phyloP scores from a whole-genome alignment of 2,888 invertebrate species.

The Pocota personata region DNA sequence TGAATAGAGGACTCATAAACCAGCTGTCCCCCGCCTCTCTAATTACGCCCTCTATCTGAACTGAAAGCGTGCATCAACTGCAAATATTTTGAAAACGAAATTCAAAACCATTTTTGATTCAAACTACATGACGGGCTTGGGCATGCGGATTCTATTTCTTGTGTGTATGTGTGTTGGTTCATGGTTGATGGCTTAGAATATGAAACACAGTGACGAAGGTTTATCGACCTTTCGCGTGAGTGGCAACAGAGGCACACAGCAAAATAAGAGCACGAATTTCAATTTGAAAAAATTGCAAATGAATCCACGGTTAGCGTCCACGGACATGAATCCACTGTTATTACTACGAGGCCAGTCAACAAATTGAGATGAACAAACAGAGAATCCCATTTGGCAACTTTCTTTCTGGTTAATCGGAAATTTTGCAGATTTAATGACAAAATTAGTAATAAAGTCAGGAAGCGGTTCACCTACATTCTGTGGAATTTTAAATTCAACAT shows the following conservation, averaged over 20 bases:
- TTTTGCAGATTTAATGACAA: slow-evolving; percentile 29
- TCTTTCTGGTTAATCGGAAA: slow-evolving; percentile 10
- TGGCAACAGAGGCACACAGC: not conserved
- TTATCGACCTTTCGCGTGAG: slow-evolving; percentile 60
- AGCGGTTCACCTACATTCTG: slow-evolving; percentile 47
- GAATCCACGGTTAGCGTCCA: not conserved
- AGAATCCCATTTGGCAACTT: slow-evolving; percentile 32
- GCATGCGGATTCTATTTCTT: slow-evolving; percentile 19
- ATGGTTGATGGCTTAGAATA: slow-evolving; percentile 50
- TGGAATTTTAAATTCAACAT: slow-evolving; percentile 37
- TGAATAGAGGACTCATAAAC: slow-evolving; percentile 33
- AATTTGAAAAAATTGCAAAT: slow-evolving; percentile 39
- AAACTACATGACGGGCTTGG: not conserved
- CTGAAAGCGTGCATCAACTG: slow-evolving; percentile 51
- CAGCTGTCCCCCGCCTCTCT: not conserved
- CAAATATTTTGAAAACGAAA: slow-evolving; percentile 57
- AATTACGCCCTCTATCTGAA: slow-evolving; percentile 8
- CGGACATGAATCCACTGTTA: slow-evolving; percentile 9
- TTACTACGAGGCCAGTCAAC: slow-evolving; percentile 41
- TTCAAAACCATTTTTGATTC: slow-evolving; percentile 49
- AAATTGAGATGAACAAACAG: slow-evolving; percentile 43
- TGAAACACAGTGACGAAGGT: slow-evolving; percentile 36
- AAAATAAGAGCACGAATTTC: slow-evolving; percentile 52
- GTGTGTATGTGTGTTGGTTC: slow-evolving; percentile 3
- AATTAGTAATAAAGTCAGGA: slow-evolving; percentile 47